Evolutionary conservation across 2,888 invertebrate genomes (phyloP), one percentile per base, ranked within the genome.

Genomic region (Philopedon plagiatum): DNA sequence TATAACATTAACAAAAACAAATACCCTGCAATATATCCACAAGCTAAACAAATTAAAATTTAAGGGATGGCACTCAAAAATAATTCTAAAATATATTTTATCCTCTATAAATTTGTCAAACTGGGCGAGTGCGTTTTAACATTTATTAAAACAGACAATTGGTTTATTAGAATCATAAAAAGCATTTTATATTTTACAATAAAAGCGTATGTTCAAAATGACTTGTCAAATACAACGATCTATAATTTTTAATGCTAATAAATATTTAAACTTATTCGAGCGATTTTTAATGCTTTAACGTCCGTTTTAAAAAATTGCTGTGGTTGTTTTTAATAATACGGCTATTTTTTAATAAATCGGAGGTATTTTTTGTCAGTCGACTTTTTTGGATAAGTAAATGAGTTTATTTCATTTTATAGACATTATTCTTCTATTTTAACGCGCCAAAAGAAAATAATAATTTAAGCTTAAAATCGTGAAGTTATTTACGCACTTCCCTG

Each of bases 1-100:
- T 74, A 74, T 71, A 74, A 71, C 74, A 71, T 63, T 74, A 74
- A 74, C 71, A 74, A 74, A 74, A 74, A 74, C 63, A 70, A 70
- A 74, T 74, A 71, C 65, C 32, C n/a, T 54, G 65, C 44, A 15
- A 73, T 73, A 73, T 73, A 61, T 73, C 65, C 26, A 54, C 18
- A 19, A 15, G n/a, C 51, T 19, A n/a, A 54, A 63, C 73, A 65
- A 70, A 73, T 73, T 73, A 73, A 73, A 74, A 74, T 74, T 74
- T 74, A 74, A 74, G 71, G 74, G 74, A 66, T 46, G 66, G 51
- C 70, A 63, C 74, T 74, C 74, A 74, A 74, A 74, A 74, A 74
- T 74, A 74, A 74, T 74, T 74, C 74, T 46, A 60, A 74, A 74
- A 67, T 74, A 74, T 74, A 73, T 70, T 66, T 74, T 70, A 69